phyloP scores from a whole-genome alignment of 2,888 invertebrate genomes.

The Drosophila setosimentum region DNA sequence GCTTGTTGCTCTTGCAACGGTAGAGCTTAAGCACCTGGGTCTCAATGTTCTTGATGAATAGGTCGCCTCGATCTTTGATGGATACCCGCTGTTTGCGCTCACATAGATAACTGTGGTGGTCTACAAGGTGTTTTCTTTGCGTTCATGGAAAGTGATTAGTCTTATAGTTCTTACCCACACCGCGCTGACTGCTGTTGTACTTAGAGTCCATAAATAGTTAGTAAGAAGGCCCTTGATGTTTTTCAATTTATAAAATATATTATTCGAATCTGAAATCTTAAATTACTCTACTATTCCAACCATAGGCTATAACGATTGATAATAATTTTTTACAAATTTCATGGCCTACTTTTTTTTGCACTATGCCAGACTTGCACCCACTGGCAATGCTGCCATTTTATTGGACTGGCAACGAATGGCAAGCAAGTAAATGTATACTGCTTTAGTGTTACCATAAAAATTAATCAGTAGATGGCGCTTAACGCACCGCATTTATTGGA shows the following conservation, averaged over 20 bases:
- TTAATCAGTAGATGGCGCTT: background rate
- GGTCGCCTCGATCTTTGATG: slow-evolving; percentile 19
- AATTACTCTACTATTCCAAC: background rate
- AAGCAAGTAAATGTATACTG: background rate
- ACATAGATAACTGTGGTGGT: slow-evolving; percentile 20
- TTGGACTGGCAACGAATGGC: background rate
- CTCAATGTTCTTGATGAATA: slow-evolving; percentile 37
- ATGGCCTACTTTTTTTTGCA: slow-evolving; percentile 6
- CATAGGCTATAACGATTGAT: background rate
- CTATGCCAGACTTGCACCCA: background rate
- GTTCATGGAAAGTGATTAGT: background rate
- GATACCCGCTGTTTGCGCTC: slow-evolving; percentile 40
- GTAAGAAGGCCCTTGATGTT: background rate
- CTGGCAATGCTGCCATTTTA: background rate
- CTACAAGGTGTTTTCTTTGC: slow-evolving; percentile 16
- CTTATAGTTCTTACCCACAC: slow-evolving; percentile 1
- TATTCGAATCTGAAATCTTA: background rate
- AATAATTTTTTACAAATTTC: background rate
- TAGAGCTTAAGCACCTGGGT: slow-evolving; percentile 36
- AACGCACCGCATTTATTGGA: background rate
- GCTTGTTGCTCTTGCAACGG: background rate
- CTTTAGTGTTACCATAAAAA: background rate
- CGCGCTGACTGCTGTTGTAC: background rate
- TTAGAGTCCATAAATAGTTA: slow-evolving; percentile 4
- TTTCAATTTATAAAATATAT: slow-evolving; percentile 5